These are phyloP conservation scores for Nymphalis urticae DNA, from an alignment of 2,888 invertebrate species.

Conservation along the genomic window DNA sequence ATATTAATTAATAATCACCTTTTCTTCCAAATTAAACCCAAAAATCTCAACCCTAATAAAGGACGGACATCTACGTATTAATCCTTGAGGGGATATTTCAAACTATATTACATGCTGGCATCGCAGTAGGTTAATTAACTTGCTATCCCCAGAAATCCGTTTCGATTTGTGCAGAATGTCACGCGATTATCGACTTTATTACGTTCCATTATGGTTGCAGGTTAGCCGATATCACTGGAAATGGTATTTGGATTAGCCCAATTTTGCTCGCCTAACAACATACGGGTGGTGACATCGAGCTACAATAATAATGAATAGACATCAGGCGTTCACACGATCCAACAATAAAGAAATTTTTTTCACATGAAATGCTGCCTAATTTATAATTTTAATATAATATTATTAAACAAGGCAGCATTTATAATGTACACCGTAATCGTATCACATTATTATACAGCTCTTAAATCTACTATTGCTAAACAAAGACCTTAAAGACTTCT, in stretches of 20 bases:
- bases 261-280: conserved; percentile 42
- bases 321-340: conserved; percentile 2
- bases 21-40: conserved; percentile 18
- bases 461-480: no score
- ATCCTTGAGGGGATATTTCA: conserved; percentile 44
- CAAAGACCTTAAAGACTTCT: no score
- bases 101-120: conserved; percentile 43
- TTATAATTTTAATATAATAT: no score
- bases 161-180: conserved; percentile 35
- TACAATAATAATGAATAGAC: conserved; percentile 24
- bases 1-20: conserved; percentile 3
- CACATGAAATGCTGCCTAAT: no score
- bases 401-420: no score
- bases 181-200: conserved; percentile 32
- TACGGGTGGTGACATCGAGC: conserved; percentile 30
- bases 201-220: conserved; percentile 28
- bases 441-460: no score
- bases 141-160: conserved; percentile 45
- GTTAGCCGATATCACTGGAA: conserved; percentile 5
- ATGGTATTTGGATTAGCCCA: conserved; percentile 40
- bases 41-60: conserved; percentile 38
- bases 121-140: conserved; percentile 52
- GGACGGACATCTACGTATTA: conserved; percentile 40
- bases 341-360: conserved; percentile 3
- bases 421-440: no score